phyloP scores from a whole-genome alignment of 2,888 invertebrate species.

The Plagodis dolabraria region DNA sequence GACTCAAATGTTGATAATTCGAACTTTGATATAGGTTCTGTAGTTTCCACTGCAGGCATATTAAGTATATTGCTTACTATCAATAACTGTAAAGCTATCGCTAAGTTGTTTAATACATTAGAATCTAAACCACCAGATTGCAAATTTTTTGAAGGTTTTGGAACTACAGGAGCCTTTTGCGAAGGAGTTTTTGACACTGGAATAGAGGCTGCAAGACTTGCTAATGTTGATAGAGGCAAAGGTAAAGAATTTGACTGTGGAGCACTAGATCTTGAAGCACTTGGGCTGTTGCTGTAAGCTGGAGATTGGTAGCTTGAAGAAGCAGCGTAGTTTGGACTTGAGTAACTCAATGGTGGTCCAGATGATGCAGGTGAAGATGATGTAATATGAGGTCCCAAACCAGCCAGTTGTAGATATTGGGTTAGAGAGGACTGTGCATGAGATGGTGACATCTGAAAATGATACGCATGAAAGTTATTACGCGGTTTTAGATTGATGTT shows the following conservation, averaged over 20 bases:
- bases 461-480: too few species aligned
- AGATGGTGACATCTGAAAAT: conserved; percentile 42
- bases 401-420: conserved; percentile 9
- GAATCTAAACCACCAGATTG: conserved; percentile 47
- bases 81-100: conserved; percentile 68
- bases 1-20: conserved; percentile 8
- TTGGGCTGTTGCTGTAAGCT: neutral
- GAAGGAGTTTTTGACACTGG: neutral
- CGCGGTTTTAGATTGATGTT: too few species aligned
- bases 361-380: neutral
- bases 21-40: neutral
- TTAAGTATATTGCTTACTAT: conserved; percentile 68
- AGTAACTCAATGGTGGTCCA: neutral
- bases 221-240: conserved; percentile 13
- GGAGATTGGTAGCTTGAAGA: neutral
- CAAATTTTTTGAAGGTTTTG: conserved; percentile 15
- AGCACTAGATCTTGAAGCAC: conserved; percentile 5
- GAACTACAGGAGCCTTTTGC: conserved; percentile 7
- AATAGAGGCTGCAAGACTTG: conserved; percentile 12
- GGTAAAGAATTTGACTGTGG: conserved; percentile 2
- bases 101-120: conserved; percentile 68
- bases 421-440: conserved; percentile 22
- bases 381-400: neutral
- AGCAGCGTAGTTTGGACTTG: too few species aligned
- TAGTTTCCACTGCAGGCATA: conserved; percentile 42